Evolutionary conservation across 2,888 invertebrate species (phyloP), one percentile per base, ranked within the genome.

Genomic region (Ectropis crepuscularia): DNA sequence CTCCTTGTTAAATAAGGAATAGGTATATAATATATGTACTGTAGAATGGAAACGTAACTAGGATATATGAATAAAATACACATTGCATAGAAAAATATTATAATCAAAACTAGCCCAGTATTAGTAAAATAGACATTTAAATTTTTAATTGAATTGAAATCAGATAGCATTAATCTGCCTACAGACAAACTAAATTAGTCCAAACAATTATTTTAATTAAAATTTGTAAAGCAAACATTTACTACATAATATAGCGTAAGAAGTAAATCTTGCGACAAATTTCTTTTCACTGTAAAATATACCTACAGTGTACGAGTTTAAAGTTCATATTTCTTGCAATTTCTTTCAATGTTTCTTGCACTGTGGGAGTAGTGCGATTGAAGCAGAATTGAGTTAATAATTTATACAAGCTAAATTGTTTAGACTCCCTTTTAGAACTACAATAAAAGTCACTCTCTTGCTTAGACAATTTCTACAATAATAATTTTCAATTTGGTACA

Each of bases 41-140:
- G n/a, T n/a, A 41, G 10, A 41, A 41, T 6, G 41, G 41, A 0
- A 45, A 11, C 9, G n/a, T 45, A 45, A 6, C 6, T 45, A n/a
- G 2, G 11, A 41, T 10, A 5, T 9, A 10, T 11, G 36, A 73
- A 80, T 74, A 78, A 78, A 78, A 85, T 74, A 85, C 75, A 79
- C 74, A 48, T 75, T 80, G 66, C 74, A 78, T 84, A 82, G 66
- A 79, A 84, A 69, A 82, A 79, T 54, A 74, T 82, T 80, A 83
- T 85, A 86, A 83, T 89, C 77, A 74, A 53, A 43, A 60, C 48
- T 67, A 67, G 54, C 46, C 55, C 65, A 59, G 46, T 7, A 53
- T 63, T 63, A 66, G 47, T 65, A 50, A 39, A 53, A 63, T 51
- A 67, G 16, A 54, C 46, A 64, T 57, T 39, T 47, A 55, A 67